phyloP scores from a whole-genome alignment of 2,888 invertebrate species.

The Pyrrhosoma nymphula region DNA sequence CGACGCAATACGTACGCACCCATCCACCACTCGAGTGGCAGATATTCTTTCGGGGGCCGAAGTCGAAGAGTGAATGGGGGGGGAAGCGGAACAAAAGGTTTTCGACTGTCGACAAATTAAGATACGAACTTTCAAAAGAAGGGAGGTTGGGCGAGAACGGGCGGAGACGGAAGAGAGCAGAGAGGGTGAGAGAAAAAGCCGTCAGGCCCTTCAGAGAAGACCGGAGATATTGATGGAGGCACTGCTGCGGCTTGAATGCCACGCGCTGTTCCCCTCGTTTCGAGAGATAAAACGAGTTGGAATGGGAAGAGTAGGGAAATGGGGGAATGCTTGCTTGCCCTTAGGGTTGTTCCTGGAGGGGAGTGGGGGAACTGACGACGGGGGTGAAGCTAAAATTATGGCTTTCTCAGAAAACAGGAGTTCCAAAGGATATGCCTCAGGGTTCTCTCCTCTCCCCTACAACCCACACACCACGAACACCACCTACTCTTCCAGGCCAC shows the following conservation, averaged over 20 bases:
- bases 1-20: too few species aligned
- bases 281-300: neutral
- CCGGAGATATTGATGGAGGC: neutral
- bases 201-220: neutral
- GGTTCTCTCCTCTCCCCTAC: neutral
- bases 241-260: neutral
- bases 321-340: neutral
- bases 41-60: neutral
- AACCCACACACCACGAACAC: too few species aligned
- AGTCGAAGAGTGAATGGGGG: neutral
- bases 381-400: constrained; percentile 21
- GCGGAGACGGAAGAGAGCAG: neutral
- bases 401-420: constrained; percentile 14
- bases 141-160: neutral
- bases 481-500: neutral
- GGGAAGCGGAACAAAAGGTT: constrained; percentile 55
- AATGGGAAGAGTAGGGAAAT: neutral
- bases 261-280: neutral
- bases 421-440: constrained; percentile 16
- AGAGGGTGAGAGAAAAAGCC: neutral
- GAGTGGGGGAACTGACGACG: neutral
- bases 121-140: neutral
- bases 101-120: constrained; percentile 54
- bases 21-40: neutral
- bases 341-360: neutral